phyloP scores from a whole-genome alignment of 2,797 vertebrate species.

The Erithacus rubecula region DNA sequence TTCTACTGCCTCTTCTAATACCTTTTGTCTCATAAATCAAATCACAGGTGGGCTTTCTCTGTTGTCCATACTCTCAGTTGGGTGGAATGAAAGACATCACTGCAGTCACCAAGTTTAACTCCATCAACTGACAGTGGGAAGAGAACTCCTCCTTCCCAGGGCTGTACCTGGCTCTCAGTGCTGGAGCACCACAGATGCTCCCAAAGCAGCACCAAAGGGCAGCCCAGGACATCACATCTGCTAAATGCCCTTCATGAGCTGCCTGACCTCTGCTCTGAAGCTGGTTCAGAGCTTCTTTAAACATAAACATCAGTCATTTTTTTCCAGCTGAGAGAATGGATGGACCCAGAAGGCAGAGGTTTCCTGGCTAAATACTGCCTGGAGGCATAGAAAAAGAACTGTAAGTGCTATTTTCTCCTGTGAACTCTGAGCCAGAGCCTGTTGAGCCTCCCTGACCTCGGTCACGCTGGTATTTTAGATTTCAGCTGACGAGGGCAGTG shows the following conservation, averaged over 20 bases:
- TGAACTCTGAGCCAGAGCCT: not conserved
- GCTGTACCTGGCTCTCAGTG: fast-evolving
- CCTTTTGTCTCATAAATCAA: not conserved
- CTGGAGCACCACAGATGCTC: not conserved
- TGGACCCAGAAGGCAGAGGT: not conserved
- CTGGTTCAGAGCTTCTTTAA: not conserved
- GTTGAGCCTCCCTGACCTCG: not conserved
- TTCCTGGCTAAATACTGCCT: not conserved
- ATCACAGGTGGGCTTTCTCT: not conserved
- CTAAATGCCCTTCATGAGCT: not conserved
- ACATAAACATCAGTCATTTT: not conserved
- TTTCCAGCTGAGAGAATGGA: not conserved
- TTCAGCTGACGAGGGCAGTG: not conserved
- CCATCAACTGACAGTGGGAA: not conserved
- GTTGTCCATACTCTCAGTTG: not conserved
- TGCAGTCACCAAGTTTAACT: not conserved
- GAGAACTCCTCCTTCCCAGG: not conserved
- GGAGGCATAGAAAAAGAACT: not conserved
- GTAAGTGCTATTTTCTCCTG: not conserved
- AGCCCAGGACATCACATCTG: not conserved
- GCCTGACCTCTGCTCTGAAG: not conserved
- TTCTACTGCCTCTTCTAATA: not conserved
- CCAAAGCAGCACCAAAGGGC: not conserved
- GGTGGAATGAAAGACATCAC: not conserved
- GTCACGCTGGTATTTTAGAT: not conserved